Percentiles rank a stretch among this genome's conserved stretches.
These are phyloP conservation scores for Alligator sinensis DNA, from an alignment of 2,113 vertebrate species.

Conservation along the genomic window DNA sequence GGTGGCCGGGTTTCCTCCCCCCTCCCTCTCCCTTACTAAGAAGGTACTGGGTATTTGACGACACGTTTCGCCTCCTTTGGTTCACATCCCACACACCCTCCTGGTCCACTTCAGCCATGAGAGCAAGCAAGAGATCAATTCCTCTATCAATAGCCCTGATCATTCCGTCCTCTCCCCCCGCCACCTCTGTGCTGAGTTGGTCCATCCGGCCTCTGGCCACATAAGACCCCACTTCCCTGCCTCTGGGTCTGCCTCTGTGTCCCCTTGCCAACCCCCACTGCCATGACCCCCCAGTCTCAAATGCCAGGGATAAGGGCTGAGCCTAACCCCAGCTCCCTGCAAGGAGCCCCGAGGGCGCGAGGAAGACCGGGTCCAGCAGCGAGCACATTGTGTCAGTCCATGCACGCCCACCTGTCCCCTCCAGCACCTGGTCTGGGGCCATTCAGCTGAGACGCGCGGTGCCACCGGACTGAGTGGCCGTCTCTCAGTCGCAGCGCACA, in stretches of 20 bases:
- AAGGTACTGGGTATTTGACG: neutral
- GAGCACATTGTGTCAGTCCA: neutral
- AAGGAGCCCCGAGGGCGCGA: neutral
- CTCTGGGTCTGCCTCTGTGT: too few relatives aligned
- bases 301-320: neutral
- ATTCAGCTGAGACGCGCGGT: neutral
- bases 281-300: neutral
- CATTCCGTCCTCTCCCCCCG: neutral
- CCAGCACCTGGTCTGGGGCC: neutral
- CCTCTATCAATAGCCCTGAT: neutral
- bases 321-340: neutral
- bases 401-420: slow-evolving; percentile 36
- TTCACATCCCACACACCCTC: neutral
- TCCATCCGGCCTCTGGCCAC: neutral
- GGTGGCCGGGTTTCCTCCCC: too few relatives aligned
- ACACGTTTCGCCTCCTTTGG: neutral
- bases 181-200: neutral
- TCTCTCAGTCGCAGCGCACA: neutral
- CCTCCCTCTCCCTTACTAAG: too few relatives aligned
- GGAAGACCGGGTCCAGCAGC: neutral
- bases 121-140: too few relatives aligned
- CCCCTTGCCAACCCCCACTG: neutral
- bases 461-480: neutral
- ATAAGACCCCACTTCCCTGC: neutral
- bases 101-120: neutral